Evolutionary conservation across 2,797 vertebrate species (phyloP).

Genomic region (Artibeus jamaicensis): DNA sequence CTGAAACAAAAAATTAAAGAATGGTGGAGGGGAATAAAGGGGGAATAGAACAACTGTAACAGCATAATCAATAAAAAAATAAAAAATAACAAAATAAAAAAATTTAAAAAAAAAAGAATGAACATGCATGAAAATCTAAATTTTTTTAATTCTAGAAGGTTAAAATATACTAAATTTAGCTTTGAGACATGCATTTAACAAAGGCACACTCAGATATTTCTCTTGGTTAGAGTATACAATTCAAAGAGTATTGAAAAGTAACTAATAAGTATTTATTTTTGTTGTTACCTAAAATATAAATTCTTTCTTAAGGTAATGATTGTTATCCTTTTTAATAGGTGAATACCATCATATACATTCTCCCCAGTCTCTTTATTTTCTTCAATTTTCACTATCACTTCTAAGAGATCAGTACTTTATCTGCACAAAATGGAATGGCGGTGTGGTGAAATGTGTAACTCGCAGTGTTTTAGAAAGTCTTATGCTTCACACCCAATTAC

Average conservation of each 20-base stretch:
- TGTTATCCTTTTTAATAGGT: neutral
- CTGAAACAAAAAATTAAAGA: conserved; percentile 17
- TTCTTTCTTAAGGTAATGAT: neutral
- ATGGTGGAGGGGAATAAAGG: no score
- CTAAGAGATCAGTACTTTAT: neutral
- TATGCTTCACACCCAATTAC: neutral
- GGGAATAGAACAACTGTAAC: no score
- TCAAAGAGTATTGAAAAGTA: conserved; percentile 20
- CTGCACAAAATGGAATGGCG: neutral
- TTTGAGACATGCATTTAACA: neutral
- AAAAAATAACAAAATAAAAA: no score
- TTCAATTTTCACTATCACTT: neutral
- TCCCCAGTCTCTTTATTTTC: neutral
- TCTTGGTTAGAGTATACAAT: neutral
- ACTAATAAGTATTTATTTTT: neutral
- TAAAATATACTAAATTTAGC: conserved; percentile 21
- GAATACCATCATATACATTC: neutral
- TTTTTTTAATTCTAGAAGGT: neutral
- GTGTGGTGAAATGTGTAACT: neutral
- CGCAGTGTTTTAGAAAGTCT: neutral
- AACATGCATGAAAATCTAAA: neutral
- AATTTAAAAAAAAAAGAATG: no score
- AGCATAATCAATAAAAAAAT: no score
- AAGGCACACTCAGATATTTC: neutral
- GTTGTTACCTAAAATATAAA: neutral